These are phyloP conservation scores for Chironomus tepperi DNA, from an alignment of 1,140 invertebrate species.

Conservation along the genomic window DNA sequence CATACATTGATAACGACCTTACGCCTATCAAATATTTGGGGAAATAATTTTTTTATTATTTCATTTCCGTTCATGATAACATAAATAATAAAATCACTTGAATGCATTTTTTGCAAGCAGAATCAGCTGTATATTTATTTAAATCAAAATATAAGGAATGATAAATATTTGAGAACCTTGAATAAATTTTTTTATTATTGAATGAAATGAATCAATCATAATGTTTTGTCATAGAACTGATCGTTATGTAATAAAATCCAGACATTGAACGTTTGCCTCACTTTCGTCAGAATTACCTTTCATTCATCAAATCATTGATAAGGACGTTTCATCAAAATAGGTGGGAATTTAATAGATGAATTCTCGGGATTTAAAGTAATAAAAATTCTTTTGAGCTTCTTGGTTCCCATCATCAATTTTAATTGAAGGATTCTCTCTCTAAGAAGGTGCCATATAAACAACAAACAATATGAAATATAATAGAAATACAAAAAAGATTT, in stretches of 20 bases:
- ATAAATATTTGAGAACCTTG: neutral
- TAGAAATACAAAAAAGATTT: neutral
- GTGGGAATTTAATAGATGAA: neutral
- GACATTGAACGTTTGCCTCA: too few species aligned
- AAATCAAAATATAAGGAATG: neutral
- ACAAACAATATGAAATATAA: slow-evolving; percentile 1
- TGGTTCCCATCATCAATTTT: neutral
- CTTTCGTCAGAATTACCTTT: too few species aligned
- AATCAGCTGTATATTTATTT: neutral
- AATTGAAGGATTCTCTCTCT: neutral
- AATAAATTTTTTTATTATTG: neutral
- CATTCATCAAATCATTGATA: neutral
- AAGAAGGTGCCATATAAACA: neutral
- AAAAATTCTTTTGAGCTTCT: neutral
- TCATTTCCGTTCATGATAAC: neutral
- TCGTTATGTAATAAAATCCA: too few species aligned
- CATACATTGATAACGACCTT: too few species aligned
- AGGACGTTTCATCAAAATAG: neutral
- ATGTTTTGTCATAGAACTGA: too few species aligned
- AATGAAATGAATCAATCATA: neutral
- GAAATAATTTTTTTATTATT: neutral
- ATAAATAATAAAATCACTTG: neutral
- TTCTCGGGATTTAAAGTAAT: neutral
- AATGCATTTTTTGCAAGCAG: neutral
- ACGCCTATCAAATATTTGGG: too few species aligned